A percentile compares a stretch with the other conserved stretches of the same genome.
phyloP scores from a whole-genome alignment of 1,140 invertebrate genomes.

The Bradysia coprophila region DNA sequence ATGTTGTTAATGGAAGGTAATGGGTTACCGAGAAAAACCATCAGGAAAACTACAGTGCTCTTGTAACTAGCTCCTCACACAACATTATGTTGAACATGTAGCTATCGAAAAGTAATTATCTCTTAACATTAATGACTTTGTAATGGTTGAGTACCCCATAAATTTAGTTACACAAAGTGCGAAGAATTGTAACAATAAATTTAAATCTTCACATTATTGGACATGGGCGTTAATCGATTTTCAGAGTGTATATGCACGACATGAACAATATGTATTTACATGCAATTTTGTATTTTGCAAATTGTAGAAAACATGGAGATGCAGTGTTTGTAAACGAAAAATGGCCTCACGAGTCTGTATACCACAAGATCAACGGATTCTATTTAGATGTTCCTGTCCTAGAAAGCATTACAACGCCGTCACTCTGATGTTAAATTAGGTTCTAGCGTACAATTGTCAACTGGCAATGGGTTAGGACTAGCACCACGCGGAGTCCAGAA shows the following conservation, averaged over 20 bases:
- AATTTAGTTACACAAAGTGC: not conserved
- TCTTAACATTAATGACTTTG: too few species aligned
- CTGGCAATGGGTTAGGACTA: conserved; percentile 29
- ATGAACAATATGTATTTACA: not conserved
- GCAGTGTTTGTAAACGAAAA: conserved; percentile 62
- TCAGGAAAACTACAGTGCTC: too few species aligned
- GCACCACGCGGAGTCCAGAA: conserved; percentile 58
- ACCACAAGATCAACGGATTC: conserved; percentile 65
- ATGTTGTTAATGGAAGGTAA: not conserved
- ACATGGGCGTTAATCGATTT: not conserved
- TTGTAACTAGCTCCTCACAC: too few species aligned
- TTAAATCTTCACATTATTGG: not conserved
- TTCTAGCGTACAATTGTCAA: conserved; percentile 24
- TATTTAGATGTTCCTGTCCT: conserved; percentile 55
- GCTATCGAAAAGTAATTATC: too few species aligned
- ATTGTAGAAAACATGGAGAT: conserved; percentile 52
- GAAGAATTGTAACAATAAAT: not conserved
- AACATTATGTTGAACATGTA: too few species aligned
- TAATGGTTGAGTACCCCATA: too few species aligned
- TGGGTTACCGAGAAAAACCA: too few species aligned
- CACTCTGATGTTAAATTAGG: conserved; percentile 62
- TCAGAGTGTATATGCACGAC: not conserved
- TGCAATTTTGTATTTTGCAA: not conserved
- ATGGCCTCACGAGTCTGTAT: conserved; percentile 44
- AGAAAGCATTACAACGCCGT: conserved; percentile 49